Conservation (phyloP, 2,797 vertebrate species). For the Propithecus perrieri region DNA sequence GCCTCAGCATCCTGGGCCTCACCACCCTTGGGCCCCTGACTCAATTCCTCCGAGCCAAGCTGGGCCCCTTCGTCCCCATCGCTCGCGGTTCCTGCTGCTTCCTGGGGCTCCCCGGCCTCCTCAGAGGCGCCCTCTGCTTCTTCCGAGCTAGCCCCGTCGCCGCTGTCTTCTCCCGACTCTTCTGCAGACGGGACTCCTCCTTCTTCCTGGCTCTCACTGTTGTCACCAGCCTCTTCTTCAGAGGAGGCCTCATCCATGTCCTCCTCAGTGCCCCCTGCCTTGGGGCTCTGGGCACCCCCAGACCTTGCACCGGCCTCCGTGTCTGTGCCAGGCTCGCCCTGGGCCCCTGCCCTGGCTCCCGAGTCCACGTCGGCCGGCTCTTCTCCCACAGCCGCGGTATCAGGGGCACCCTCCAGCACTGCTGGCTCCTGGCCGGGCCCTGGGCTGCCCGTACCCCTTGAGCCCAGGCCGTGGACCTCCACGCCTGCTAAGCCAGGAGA, state of each 20-base stretch:
- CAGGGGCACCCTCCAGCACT: neutral
- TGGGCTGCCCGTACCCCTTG: too few species aligned
- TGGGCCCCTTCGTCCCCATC: neutral
- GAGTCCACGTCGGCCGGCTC: neutral
- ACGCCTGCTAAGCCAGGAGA: neutral
- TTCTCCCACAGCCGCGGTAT: neutral
- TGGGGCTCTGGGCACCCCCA: neutral
- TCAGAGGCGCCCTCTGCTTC: conserved; percentile 23
- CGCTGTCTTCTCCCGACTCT: conserved; percentile 76
- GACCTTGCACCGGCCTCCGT: neutral
- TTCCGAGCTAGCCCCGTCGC: conserved; percentile 73
- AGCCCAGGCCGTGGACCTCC: neutral
- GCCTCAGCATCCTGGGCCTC: neutral
- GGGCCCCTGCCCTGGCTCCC: neutral
- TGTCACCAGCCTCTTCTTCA: conserved; percentile 39
- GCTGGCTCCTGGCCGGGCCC: neutral
- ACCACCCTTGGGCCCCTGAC: neutral
- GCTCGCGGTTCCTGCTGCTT: conserved; percentile 42
- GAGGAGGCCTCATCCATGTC: neutral
- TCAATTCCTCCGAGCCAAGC: neutral
- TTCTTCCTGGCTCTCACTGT: neutral
- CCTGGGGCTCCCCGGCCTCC: conserved; percentile 5
- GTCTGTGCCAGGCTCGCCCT: neutral
- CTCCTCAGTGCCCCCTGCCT: neutral
- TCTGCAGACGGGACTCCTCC: neutral